These are phyloP conservation scores for Copidosoma aretas DNA, from an alignment of 2,888 invertebrate species.

Conservation along the genomic window DNA sequence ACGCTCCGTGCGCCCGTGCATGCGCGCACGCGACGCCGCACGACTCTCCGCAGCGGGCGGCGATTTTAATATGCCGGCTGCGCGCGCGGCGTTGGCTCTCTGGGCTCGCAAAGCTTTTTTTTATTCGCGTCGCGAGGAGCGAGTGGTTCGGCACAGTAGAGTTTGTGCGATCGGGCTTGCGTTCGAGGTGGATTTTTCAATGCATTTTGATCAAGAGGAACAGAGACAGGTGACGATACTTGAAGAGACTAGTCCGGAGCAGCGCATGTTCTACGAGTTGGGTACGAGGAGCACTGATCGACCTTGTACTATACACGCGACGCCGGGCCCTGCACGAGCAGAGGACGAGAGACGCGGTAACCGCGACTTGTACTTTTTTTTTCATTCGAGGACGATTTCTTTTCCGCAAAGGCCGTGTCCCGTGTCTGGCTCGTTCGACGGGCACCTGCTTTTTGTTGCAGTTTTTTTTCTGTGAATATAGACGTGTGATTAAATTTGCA, in stretches of 20 bases:
- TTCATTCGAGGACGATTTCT: conserved; percentile 15
- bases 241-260: too few species aligned
- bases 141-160: neutral
- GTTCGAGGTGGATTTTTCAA: conserved; percentile 42
- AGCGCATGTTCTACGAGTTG: too few species aligned
- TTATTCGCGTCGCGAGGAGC: neutral
- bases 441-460: neutral
- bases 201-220: too few species aligned
- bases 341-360: conserved; percentile 22
- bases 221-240: too few species aligned
- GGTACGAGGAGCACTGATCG: too few species aligned
- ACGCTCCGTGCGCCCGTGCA: too few species aligned
- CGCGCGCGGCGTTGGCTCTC: neutral
- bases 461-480: neutral
- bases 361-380: conserved; percentile 30
- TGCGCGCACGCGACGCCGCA: too few species aligned
- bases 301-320: conserved; percentile 45
- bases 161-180: conserved; percentile 12
- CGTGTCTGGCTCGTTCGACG: neutral
- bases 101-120: too few species aligned
- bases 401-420: conserved; percentile 17
- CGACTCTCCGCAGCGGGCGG: too few species aligned
- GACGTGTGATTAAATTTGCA: conserved; percentile 26
- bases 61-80: too few species aligned
- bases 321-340: conserved; percentile 26